These are phyloP conservation scores for Drosophila nigromelanica DNA, from an alignment of 1,140 invertebrate species.

Conservation along the genomic window DNA sequence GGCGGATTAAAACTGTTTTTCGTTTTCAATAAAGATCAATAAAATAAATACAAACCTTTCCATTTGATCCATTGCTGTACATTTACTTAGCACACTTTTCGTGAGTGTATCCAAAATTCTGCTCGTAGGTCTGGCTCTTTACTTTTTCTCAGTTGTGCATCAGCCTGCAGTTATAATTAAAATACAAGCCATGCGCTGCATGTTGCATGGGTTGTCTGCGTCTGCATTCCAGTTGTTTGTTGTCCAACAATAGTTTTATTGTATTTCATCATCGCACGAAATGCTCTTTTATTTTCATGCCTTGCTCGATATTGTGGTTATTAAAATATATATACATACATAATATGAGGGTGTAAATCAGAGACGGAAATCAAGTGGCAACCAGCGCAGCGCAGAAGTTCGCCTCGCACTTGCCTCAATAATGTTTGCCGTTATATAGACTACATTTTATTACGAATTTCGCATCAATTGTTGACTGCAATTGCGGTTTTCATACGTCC, in stretches of 20 bases:
- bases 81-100: neutral
- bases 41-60: too few species aligned
- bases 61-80: too few species aligned
- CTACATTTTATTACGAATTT: neutral
- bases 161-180: constrained; percentile 64
- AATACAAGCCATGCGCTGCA: constrained; percentile 42
- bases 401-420: neutral
- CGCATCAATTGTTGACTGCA: constrained; percentile 3
- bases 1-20: too few species aligned
- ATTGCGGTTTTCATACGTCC: neutral
- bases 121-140: too few species aligned
- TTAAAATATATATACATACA: constrained; percentile 40
- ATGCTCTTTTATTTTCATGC: neutral
- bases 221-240: constrained; percentile 26
- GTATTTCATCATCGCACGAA: constrained; percentile 1
- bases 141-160: constrained; percentile 23
- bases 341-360: neutral
- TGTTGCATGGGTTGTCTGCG: neutral
- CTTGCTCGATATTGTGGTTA: constrained; percentile 37
- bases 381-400: neutral
- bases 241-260: constrained; percentile 45
- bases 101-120: constrained; percentile 2
- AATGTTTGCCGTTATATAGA: neutral
- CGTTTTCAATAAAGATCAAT: too few species aligned
- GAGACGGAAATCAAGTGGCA: neutral